Conservation (phyloP, 2,797 vertebrate genomes). For the Pantherophis alleghaniensis region DNA sequence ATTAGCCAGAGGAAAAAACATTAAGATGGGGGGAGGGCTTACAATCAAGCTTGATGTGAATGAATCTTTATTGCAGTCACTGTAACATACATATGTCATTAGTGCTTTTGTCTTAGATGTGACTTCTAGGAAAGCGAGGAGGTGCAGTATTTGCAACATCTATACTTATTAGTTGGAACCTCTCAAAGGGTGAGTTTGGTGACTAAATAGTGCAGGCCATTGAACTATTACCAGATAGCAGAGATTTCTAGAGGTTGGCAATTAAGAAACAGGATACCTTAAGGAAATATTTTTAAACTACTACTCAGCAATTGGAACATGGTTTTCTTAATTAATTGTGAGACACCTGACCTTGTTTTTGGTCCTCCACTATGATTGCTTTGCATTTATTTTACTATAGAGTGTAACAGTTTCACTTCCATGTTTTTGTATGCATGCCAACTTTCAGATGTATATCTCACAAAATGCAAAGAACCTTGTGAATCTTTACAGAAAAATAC, state of each 20-base stretch:
- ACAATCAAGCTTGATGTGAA: neutral
- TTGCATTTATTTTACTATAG: neutral
- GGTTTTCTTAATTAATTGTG: neutral
- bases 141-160: neutral
- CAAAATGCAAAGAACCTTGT: too few species aligned
- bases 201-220: neutral
- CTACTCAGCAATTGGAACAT: neutral
- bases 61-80: constrained; percentile 5
- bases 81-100: neutral
- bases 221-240: neutral
- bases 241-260: neutral
- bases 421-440: too few species aligned
- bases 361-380: neutral
- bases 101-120: neutral
- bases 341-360: neutral
- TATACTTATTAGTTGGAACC: neutral
- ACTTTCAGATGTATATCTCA: too few species aligned
- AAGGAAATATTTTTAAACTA: constrained; percentile 18
- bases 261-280: neutral
- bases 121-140: neutral
- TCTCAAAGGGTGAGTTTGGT: neutral
- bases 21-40: neutral
- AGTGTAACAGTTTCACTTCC: too few species aligned
- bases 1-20: too few species aligned
- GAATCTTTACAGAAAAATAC: too few species aligned